A percentile compares a stretch with the other conserved stretches of the same genome.
Evolutionary conservation across 1,140 invertebrate genomes (phyloP).

Genomic region (Heliothis subflexa): DNA sequence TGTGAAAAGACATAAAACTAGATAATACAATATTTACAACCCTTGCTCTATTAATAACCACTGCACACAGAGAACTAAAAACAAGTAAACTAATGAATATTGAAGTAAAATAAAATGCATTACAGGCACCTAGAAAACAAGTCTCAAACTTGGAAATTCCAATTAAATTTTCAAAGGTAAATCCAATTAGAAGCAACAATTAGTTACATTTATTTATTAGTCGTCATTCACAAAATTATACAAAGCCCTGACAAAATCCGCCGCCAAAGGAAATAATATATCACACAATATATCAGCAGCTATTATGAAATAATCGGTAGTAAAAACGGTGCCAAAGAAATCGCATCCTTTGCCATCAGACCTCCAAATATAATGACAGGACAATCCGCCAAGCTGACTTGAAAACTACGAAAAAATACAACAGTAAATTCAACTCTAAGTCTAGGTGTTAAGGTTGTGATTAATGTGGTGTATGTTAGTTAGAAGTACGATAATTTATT

Average conservation of each 20-base stretch:
- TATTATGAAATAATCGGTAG: constrained; percentile 50
- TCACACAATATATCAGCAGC: constrained; percentile 1
- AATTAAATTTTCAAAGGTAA: constrained; percentile 8
- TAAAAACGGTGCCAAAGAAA: constrained; percentile 72
- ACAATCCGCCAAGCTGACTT: constrained; percentile 56
- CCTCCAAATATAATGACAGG: constrained; percentile 80
- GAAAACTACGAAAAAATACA: neutral
- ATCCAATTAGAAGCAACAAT: neutral
- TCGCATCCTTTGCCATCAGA: constrained; percentile 67
- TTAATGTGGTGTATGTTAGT: constrained; percentile 10
- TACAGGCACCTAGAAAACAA: neutral
- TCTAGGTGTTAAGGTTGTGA: constrained; percentile 42
- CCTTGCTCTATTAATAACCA: too few relatives aligned
- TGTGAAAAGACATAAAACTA: too few relatives aligned
- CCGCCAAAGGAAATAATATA: constrained; percentile 33
- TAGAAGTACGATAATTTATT: constrained; percentile 60
- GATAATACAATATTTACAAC: too few relatives aligned
- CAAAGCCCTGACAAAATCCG: constrained; percentile 42
- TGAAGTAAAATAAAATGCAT: neutral
- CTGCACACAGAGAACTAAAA: too few relatives aligned
- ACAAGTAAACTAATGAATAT: too few relatives aligned
- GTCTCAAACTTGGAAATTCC: neutral
- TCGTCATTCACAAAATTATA: constrained; percentile 1
- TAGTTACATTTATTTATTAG: neutral
- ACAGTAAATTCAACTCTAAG: constrained; percentile 46